These are phyloP conservation scores for Fistularia commersonii DNA, from an alignment of 2,797 vertebrate species.

Conservation along the genomic window DNA sequence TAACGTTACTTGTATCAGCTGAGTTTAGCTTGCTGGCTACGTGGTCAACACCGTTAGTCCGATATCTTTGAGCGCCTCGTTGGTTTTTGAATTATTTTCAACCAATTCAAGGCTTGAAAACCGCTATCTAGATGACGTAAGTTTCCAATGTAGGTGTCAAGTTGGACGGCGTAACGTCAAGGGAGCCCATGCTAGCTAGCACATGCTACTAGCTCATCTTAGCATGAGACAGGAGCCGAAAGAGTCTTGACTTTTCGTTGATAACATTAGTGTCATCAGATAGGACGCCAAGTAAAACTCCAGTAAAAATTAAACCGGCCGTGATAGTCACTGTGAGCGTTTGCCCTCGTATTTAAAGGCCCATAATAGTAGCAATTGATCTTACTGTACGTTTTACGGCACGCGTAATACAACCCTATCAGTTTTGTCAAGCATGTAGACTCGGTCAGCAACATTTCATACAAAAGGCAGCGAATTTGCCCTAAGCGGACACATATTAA, in stretches of 20 bases:
- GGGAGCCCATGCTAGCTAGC: conserved; percentile 62
- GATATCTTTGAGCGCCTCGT: not conserved
- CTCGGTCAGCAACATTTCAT: not conserved
- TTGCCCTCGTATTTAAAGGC: conserved; percentile 2
- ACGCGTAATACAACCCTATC: too few species aligned
- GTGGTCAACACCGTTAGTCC: conserved; percentile 12
- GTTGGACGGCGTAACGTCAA: conserved; percentile 42
- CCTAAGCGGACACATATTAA: too few species aligned
- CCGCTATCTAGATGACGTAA: conserved; percentile 13
- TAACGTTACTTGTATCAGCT: conserved; percentile 53
- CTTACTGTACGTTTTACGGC: too few species aligned
- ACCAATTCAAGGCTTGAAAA: too few species aligned
- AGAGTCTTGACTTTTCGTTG: conserved; percentile 35
- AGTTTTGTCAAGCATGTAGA: not conserved
- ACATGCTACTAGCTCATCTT: conserved; percentile 73
- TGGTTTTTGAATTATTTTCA: too few species aligned
- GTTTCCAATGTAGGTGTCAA: conserved; percentile 40
- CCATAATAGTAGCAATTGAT: too few species aligned
- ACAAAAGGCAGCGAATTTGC: not conserved
- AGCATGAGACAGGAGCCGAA: conserved; percentile 56
- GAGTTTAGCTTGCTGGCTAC: conserved; percentile 41
- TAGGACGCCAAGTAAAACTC: conserved; percentile 23
- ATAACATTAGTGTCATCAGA: conserved; percentile 16
- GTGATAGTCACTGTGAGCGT: not conserved
- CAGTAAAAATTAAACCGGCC: not conserved